Evolutionary conservation across 2,113 vertebrate species (phyloP).

Genomic region (Pardalotus punctatus): DNA sequence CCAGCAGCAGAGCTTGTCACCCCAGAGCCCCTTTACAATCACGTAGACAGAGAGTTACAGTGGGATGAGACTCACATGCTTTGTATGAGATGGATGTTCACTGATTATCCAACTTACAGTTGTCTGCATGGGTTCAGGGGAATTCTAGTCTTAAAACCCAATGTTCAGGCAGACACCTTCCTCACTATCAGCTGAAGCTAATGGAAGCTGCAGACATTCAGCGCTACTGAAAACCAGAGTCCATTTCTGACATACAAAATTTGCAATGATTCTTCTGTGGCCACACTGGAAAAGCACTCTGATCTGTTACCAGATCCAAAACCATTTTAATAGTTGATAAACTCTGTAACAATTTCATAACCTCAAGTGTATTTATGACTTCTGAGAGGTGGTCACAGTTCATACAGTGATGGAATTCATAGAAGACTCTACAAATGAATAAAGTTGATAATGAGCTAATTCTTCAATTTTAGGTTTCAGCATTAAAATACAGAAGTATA

Average conservation of each 20-base stretch:
- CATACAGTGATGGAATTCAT: background rate
- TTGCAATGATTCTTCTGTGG: background rate
- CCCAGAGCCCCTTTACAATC: background rate
- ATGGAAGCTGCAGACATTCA: background rate
- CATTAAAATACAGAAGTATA: background rate
- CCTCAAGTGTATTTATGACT: background rate
- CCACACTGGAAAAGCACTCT: background rate
- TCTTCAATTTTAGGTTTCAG: background rate
- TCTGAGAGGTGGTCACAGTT: background rate
- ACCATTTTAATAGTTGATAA: background rate
- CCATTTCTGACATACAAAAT: background rate
- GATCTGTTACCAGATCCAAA: background rate
- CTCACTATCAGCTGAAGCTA: background rate
- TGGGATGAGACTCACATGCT: background rate
- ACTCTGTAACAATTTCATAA: background rate
- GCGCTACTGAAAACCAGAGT: background rate
- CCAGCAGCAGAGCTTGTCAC: background rate
- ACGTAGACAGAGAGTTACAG: background rate
- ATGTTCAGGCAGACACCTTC: background rate
- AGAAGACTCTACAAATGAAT: background rate
- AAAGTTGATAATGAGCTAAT: background rate
- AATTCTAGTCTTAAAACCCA: background rate
- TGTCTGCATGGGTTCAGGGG: fast-evolving
- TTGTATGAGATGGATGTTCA: background rate
- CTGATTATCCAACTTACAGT: background rate